A percentile compares a stretch with the other conserved stretches of the same genome.
Evolutionary conservation across 2,888 invertebrate species (phyloP).

Genomic region (Lissonota sp.): DNA sequence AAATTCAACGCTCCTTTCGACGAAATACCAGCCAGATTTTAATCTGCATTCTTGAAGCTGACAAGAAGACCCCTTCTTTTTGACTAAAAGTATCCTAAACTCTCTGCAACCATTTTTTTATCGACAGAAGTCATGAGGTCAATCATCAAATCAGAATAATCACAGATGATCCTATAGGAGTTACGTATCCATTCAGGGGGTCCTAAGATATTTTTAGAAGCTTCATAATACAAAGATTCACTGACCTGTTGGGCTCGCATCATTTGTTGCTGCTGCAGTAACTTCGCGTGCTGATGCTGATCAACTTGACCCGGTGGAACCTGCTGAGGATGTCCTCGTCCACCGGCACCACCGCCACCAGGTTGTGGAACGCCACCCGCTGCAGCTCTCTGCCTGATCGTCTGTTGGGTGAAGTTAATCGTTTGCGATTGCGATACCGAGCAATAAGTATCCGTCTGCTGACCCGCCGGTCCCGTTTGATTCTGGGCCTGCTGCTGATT

Average conservation of each 20-base stretch:
- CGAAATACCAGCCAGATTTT: too few species aligned
- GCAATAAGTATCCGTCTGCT: conserved; percentile 87
- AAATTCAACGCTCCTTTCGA: background rate
- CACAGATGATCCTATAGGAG: too few species aligned
- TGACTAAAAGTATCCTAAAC: too few species aligned
- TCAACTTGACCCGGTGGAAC: conserved; percentile 81
- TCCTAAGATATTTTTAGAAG: too few species aligned
- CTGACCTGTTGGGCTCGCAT: conserved; percentile 81
- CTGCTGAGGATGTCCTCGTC: conserved; percentile 80
- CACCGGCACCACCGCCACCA: conserved; percentile 65
- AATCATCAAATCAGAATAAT: too few species aligned
- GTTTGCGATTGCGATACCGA: conserved; percentile 93
- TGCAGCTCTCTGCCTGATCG: conserved; percentile 86
- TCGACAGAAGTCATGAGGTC: too few species aligned
- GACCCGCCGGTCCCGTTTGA: conserved; percentile 75
- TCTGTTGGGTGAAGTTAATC: conserved; percentile 93
- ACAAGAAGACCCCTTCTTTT: too few species aligned
- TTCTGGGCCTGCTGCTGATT: conserved; percentile 81
- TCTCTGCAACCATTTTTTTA: too few species aligned
- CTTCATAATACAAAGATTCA: background rate
- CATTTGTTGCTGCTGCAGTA: conserved; percentile 87
- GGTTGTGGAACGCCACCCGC: conserved; percentile 81
- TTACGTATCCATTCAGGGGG: too few species aligned
- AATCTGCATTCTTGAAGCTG: too few species aligned
- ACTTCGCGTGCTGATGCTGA: conserved; percentile 88